phyloP scores from a whole-genome alignment of 1,140 invertebrate genomes.

The Nymphalis io region DNA sequence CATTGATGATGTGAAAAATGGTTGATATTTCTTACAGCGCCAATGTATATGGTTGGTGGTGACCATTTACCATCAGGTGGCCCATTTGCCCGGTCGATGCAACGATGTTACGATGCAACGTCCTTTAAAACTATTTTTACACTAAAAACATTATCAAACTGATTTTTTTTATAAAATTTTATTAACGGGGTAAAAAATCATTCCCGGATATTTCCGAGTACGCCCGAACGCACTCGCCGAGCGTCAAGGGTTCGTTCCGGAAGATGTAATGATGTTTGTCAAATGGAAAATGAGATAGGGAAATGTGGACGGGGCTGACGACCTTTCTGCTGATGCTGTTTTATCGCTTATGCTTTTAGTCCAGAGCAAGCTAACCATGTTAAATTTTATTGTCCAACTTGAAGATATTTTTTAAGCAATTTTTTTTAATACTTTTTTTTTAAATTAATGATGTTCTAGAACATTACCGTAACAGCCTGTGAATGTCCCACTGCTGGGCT shows the following conservation, averaged over 20 bases:
- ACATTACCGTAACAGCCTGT: no score
- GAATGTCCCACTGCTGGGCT: no score
- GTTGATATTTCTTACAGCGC: no score
- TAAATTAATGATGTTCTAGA: no score
- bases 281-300: conserved; percentile 81
- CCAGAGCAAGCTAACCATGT: not conserved
- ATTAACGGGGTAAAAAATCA: not conserved
- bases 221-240: conserved; percentile 10
- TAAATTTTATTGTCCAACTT: not conserved
- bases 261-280: conserved; percentile 79
- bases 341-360: not conserved
- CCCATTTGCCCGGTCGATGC: no score
- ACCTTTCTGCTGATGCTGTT: conserved; percentile 51
- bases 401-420: no score
- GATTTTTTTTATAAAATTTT: not conserved
- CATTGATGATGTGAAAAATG: no score
- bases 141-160: not conserved
- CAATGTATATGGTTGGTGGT: no score
- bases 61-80: no score
- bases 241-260: conserved; percentile 54
- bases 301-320: conserved; percentile 64
- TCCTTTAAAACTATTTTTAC: no score
- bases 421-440: no score
- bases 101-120: no score
- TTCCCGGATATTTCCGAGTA: conserved; percentile 27